These are phyloP conservation scores for Arizona elegans DNA, from an alignment of 2,113 vertebrate species.

Conservation along the genomic window DNA sequence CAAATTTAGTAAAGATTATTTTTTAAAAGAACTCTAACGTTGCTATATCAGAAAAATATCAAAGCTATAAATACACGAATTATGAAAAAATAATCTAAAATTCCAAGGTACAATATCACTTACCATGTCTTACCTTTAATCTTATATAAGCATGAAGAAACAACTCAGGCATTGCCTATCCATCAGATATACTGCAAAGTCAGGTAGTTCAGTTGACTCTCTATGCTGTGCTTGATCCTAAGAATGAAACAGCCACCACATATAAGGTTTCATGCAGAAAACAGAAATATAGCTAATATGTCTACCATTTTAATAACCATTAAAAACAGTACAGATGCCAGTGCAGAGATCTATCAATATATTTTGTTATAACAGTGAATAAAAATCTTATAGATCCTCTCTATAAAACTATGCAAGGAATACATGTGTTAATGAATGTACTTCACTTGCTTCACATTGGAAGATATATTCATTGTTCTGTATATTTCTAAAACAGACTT, in stretches of 20 bases:
- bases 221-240: slow-evolving; percentile 64
- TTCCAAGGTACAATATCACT: slow-evolving; percentile 25
- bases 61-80: neutral
- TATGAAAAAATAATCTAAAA: slow-evolving; percentile 22
- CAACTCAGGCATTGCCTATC: slow-evolving; percentile 62
- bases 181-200: slow-evolving; percentile 65
- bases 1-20: neutral
- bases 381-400: neutral
- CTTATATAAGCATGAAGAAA: slow-evolving; percentile 63
- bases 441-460: neutral
- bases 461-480: neutral
- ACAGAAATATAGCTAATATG: neutral
- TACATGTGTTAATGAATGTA: neutral
- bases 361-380: neutral
- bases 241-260: slow-evolving; percentile 56
- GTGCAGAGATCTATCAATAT: neutral
- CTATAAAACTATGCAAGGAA: neutral
- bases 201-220: slow-evolving; percentile 67
- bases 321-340: neutral
- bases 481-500: neutral
- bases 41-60: neutral
- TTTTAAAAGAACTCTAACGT: neutral
- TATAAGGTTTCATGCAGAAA: slow-evolving; percentile 43
- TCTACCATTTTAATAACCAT: neutral
- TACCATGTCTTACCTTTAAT: slow-evolving; percentile 67